These are phyloP conservation scores for Lagodon rhomboides DNA, from an alignment of 2,797 vertebrate genomes.

Conservation along the genomic window DNA sequence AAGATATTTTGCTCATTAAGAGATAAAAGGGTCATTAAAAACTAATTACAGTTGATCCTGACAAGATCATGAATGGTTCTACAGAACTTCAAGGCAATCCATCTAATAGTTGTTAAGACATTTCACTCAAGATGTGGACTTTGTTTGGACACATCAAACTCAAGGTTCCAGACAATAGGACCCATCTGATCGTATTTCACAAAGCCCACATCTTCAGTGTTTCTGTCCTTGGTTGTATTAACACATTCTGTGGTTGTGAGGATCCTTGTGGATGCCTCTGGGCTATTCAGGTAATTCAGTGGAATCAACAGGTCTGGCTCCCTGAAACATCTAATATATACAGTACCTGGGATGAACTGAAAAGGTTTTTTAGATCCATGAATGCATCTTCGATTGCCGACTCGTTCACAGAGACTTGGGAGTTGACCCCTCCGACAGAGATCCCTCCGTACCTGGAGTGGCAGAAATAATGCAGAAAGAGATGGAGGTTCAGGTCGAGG, in stretches of 20 bases:
- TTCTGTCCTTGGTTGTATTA: conserved; percentile 17
- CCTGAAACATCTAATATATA: conserved; percentile 23
- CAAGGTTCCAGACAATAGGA: background rate
- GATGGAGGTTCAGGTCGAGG: conserved; percentile 3
- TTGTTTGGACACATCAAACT: background rate
- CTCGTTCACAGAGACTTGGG: conserved; percentile 81
- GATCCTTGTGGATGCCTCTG: background rate
- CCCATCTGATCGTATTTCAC: background rate
- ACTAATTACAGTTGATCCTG: background rate
- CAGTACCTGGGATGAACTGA: conserved; percentile 74
- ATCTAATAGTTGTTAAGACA: too few relatives aligned
- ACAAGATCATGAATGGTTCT: background rate
- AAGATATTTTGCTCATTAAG: background rate
- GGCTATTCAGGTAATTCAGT: background rate
- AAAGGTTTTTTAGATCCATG: conserved; percentile 67
- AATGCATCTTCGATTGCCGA: conserved; percentile 65
- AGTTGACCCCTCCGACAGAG: conserved; percentile 85
- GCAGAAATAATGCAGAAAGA: background rate
- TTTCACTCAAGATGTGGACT: background rate
- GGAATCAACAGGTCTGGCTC: conserved; percentile 6
- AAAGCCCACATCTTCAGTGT: background rate
- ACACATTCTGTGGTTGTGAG: conserved; percentile 17
- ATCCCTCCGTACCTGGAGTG: conserved; percentile 84
- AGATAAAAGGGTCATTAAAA: too few relatives aligned
- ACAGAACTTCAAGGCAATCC: too few relatives aligned